Base-by-base conservation (phyloP, 1,140 invertebrate species). In the Ptiloglossa arizonensis region DNA sequence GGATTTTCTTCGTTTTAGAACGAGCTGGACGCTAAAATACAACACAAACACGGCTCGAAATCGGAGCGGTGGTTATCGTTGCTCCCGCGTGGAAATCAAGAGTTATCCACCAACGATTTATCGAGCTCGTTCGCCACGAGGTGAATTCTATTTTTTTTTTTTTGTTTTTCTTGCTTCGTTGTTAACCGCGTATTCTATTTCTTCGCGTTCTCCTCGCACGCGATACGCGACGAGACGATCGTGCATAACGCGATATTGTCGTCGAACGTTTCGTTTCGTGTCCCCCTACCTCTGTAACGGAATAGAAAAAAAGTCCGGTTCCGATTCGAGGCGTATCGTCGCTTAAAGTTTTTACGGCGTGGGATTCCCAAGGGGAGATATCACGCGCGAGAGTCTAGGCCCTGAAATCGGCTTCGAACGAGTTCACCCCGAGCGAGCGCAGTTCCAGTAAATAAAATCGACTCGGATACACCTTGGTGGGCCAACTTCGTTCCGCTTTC, bases 401-500 rank as follows among this genome's bases (percentile, higher is more conserved):
- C 29, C 9, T 35, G 56, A 50, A 35, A 74, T 70, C 48, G n/a
- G 27, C 13, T 29, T 41, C 17, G 46, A 50, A 35, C 11, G 4
- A 35, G 48, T 59, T 50, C 17, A 46, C 29, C 44, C 64, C 5
- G 52, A 27, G 41, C 41, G 3, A 8, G 9, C 19, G 27, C 52
- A n/a, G 27, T 68, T 38, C 41, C 38, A 29, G 41, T 38, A 50
- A 76, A 76, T 63, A 54, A 52, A 76, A 32, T 62, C 38, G 41
- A 62, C 22, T 3, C 1, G 22, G 52, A 46, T 56, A 41, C n/a
- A n/a, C 29, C 54, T 41, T n/a, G 82, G 71, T 80, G 76, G 81
- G 81, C 77, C 76, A 63, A 79, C 70, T 83, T 83, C 41, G 38
- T 79, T 74, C 46, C 48, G 57, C 69, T 48, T 69, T 79, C 69